These are phyloP conservation scores for Eueides isabella DNA, from an alignment of 1,140 invertebrate species.

Conservation along the genomic window DNA sequence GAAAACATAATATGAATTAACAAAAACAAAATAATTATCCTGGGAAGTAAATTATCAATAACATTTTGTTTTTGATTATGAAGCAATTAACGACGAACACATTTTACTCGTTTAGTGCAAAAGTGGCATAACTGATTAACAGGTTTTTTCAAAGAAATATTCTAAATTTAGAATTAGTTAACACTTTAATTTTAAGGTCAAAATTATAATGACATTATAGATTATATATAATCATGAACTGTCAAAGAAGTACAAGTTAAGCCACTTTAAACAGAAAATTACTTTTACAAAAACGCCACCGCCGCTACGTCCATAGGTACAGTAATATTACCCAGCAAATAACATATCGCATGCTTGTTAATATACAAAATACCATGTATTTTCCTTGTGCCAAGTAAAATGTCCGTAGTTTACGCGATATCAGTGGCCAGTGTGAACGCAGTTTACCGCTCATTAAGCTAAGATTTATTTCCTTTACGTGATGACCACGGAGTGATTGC, in stretches of 20 bases:
- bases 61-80: neutral
- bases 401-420: slow-evolving; percentile 32
- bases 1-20: neutral
- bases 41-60: neutral
- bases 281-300: neutral
- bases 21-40: neutral
- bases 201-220: too few species aligned
- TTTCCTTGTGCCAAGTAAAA: slow-evolving; percentile 25
- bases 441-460: slow-evolving; percentile 63
- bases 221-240: too few species aligned
- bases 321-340: neutral
- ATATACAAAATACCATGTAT: neutral
- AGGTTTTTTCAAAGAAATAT: neutral
- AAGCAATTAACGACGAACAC: neutral
- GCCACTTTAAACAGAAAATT: neutral
- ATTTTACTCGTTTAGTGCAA: neutral
- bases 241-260: neutral
- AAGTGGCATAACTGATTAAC: neutral
- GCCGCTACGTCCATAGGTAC: neutral
- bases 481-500: slow-evolving; percentile 56
- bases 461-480: slow-evolving; percentile 67
- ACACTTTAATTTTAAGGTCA: too few species aligned
- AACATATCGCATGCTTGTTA: neutral
- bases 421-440: slow-evolving; percentile 49
- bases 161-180: too few species aligned